Evolutionary conservation across 2,888 invertebrate genomes (phyloP), one percentile per base, ranked within the genome.

Genomic region (Homarus gammarus): DNA sequence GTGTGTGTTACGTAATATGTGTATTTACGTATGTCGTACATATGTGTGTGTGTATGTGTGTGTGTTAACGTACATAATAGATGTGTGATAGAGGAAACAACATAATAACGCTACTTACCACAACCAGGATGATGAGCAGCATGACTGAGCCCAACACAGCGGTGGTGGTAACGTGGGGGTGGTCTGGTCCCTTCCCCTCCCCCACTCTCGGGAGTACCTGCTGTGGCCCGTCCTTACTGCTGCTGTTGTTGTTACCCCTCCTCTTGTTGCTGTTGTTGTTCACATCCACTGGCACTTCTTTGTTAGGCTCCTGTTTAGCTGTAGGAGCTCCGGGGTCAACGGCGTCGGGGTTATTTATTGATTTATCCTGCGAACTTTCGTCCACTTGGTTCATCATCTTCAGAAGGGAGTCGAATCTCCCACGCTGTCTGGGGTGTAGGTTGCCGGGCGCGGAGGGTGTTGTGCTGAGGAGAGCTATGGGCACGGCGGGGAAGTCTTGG

Each of bases 101-200:
- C 15, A 72, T 36, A 68, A 18, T 5, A 68, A 72, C 36, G 38
- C n/a, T 10, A 79, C 91, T 91, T 12, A 91, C 91, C 84, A 91
- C 83, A 3, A 89, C 72, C 33, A 89, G 83, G 31, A 91, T 89
- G 44, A 91, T 83, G 84, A 89, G 85, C 27, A 89, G 89, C 91
- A 91, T 91, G 49, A 91, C 64, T 61, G 91, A 89, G 38, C 91
- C 89, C 12, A 91, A 73, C 44, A 87, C 83, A 31, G 83, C 89
- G 33, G 91, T 91, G 10, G 91, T 81, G 22, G 88, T 88, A 51
- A 88, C 83, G n/a, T 75, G 77, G 10, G 83, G 33, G 6, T n/a
- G n/a, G n/a, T 61, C 27, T 0, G 78, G 78, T 3, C 40, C 40
- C 40, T 22, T 5, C 18, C 61, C 49, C 31, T 49, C 68, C 15